These are phyloP conservation scores for Alligator sinensis DNA, from an alignment of 2,113 vertebrate species.

Conservation along the genomic window DNA sequence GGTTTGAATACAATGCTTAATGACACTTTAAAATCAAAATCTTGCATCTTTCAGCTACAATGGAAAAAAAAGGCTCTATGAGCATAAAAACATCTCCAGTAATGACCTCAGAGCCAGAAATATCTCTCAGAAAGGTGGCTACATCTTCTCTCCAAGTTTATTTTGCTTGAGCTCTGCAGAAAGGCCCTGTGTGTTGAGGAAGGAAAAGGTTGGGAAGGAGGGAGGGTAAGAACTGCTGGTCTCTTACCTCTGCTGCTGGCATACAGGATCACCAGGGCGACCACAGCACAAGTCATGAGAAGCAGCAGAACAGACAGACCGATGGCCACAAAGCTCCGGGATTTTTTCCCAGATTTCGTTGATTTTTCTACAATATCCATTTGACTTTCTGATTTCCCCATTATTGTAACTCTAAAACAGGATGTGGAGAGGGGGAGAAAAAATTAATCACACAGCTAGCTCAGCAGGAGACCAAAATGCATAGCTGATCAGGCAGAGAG, in stretches of 20 bases:
- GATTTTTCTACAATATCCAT: constrained; percentile 93
- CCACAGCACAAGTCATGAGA: constrained; percentile 86
- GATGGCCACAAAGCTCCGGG: constrained; percentile 84
- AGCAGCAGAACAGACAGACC: constrained; percentile 87
- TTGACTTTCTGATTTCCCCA: constrained; percentile 93
- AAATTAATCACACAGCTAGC: constrained; percentile 23
- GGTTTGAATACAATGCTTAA: neutral
- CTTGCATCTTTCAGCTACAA: neutral
- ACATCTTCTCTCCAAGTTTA: neutral
- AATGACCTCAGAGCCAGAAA: neutral
- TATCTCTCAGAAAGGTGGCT: neutral
- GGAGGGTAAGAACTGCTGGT: neutral
- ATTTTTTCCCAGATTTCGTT: constrained; percentile 80
- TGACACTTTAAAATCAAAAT: neutral
- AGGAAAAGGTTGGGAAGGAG: neutral
- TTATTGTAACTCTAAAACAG: constrained; percentile 80
- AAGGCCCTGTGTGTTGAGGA: neutral
- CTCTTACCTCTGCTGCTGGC: constrained; percentile 84
- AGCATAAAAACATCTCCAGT: neutral
- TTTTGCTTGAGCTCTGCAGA: neutral
- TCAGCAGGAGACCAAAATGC: neutral
- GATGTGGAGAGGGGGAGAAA: constrained; percentile 42
- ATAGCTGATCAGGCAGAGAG: neutral
- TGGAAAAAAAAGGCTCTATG: neutral
- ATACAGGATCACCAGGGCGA: constrained; percentile 88